Conservation (phyloP, 1,140 invertebrate species). For the Meloidogyne exigua region DNA sequence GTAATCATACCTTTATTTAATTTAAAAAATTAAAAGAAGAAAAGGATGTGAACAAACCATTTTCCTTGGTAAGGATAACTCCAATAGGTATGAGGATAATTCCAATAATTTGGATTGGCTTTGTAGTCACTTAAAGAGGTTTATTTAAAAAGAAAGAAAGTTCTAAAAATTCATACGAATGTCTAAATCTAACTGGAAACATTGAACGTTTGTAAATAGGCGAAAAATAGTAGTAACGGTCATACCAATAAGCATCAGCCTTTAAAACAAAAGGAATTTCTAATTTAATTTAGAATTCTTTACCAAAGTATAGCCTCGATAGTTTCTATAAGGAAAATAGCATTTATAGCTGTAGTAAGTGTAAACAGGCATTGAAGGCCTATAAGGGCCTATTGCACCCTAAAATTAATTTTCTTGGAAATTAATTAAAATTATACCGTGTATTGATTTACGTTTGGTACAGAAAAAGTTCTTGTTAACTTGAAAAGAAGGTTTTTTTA, state of each 20-base stretch:
- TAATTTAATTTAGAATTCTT: not conserved
- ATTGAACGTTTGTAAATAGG: constrained; percentile 28
- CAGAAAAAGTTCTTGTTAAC: constrained; percentile 29
- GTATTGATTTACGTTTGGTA: constrained; percentile 21
- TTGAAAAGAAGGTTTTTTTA: constrained; percentile 17
- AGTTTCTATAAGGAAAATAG: constrained; percentile 28
- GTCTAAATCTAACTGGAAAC: constrained; percentile 22
- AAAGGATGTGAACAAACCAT: not conserved
- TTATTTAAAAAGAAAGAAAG: not conserved
- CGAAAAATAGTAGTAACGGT: constrained; percentile 30
- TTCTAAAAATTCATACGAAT: not conserved
- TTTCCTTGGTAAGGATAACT: constrained; percentile 26
- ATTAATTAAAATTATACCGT: not conserved
- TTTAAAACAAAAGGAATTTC: too few species aligned
- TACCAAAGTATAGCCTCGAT: constrained; percentile 26
- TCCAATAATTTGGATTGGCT: constrained; percentile 30
- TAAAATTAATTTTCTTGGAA: not conserved
- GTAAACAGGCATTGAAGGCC: constrained; percentile 23
- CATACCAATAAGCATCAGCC: constrained; percentile 31
- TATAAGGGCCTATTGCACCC: constrained; percentile 23
- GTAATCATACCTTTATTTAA: constrained; percentile 25
- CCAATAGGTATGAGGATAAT: constrained; percentile 31
- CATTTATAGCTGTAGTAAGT: constrained; percentile 21
- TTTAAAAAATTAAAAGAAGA: too few species aligned
- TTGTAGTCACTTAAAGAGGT: constrained; percentile 25